A percentile compares a stretch with the other conserved stretches of the same genome.
phyloP scores from a whole-genome alignment of 2,113 vertebrate species.

The Atlantisia rogersi region DNA sequence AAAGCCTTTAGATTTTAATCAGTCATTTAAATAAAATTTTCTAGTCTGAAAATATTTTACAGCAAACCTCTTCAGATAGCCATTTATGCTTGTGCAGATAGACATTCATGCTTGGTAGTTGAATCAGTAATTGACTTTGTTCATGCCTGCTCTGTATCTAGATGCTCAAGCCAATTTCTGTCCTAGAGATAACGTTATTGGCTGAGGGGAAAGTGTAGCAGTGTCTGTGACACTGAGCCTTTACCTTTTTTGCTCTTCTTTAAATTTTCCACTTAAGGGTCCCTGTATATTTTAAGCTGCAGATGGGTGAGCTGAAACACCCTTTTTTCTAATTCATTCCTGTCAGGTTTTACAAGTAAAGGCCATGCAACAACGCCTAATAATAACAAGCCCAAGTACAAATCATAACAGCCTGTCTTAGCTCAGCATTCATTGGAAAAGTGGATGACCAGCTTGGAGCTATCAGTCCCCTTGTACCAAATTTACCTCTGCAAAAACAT shows the following conservation, averaged over 20 bases:
- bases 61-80: not conserved
- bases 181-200: not conserved
- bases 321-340: not conserved
- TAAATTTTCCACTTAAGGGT: not conserved
- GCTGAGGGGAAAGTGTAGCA: not conserved
- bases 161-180: not conserved
- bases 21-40: not conserved
- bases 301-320: not conserved
- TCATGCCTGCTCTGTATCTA: not conserved
- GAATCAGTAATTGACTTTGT: not conserved
- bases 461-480: not conserved
- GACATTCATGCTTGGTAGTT: not conserved
- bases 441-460: not conserved
- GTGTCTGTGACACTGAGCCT: not conserved
- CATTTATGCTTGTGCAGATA: not conserved
- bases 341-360: not conserved
- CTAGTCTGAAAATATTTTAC: not conserved
- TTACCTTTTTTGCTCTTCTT: not conserved
- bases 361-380: not conserved
- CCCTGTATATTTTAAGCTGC: not conserved
- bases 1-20: not conserved
- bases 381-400: not conserved
- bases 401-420: not conserved
- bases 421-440: not conserved
- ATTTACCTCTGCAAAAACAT: not conserved